These are phyloP conservation scores for Ornithorhynchus anatinus DNA, from an alignment of 2,113 vertebrate genomes.

Conservation along the genomic window DNA sequence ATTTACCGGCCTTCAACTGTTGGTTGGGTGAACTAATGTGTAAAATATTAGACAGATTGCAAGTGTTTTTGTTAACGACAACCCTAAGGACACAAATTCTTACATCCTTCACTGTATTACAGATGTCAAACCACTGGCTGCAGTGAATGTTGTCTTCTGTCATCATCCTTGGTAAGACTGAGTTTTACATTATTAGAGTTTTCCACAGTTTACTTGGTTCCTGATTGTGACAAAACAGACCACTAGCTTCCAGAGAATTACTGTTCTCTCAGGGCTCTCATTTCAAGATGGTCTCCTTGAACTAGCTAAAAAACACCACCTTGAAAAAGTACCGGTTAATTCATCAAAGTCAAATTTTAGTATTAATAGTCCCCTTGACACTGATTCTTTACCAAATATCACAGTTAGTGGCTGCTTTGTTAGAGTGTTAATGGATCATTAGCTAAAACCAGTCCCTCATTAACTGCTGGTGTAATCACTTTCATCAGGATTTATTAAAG, in stretches of 20 bases:
- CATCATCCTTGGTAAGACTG: too few relatives aligned
- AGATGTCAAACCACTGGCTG: neutral
- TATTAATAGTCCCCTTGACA: neutral
- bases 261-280: neutral
- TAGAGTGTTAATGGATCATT: neutral
- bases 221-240: neutral
- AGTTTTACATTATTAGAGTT: neutral
- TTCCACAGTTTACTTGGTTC: neutral
- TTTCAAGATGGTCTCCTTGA: neutral
- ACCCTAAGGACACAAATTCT: too few relatives aligned
- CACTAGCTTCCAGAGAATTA: neutral
- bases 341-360: neutral
- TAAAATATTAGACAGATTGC: too few relatives aligned
- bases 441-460: neutral
- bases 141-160: too few relatives aligned
- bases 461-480: neutral
- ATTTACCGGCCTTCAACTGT: neutral
- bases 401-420: neutral
- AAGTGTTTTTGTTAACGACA: too few relatives aligned
- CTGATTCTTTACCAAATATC: neutral
- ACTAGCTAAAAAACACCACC: neutral
- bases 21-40: neutral
- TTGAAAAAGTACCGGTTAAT: neutral
- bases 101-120: neutral
- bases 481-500: neutral